phyloP scores from a whole-genome alignment of 2,113 vertebrate genomes.

The Oceanodroma tethys region DNA sequence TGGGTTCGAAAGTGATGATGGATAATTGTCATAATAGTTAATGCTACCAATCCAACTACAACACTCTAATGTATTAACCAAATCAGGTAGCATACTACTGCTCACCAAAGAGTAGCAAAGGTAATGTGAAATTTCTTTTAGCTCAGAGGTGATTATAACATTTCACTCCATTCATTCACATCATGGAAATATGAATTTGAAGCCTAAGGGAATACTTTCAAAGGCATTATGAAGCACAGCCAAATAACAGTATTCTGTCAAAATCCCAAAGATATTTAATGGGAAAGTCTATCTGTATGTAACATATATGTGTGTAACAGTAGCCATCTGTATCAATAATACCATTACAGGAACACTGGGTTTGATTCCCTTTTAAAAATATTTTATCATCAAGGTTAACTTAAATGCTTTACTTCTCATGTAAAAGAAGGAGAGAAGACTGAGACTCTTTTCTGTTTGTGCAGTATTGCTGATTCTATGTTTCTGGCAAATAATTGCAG shows the following conservation, averaged over 20 bases:
- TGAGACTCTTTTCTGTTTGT: fast-evolving
- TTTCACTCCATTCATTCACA: not conserved
- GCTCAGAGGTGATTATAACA: not conserved
- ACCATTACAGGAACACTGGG: not conserved
- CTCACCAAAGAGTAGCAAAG: not conserved
- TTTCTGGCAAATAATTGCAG: not conserved
- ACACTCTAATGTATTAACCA: not conserved
- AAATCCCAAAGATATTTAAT: not conserved
- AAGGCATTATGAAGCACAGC: not conserved
- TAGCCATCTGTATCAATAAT: not conserved
- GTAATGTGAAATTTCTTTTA: not conserved
- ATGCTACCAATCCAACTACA: not conserved
- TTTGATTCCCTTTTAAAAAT: not conserved
- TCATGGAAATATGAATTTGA: not conserved
- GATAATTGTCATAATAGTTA: not conserved
- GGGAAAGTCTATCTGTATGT: not conserved
- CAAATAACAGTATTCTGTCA: not conserved
- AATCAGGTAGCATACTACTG: not conserved
- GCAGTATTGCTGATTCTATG: not conserved
- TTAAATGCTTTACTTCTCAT: not conserved
- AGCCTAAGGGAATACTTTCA: not conserved
- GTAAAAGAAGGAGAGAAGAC: not conserved
- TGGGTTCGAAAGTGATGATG: not conserved
- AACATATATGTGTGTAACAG: not conserved
- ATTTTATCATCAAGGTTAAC: not conserved